These are phyloP conservation scores for Melinaea menophilus DNA, from an alignment of 2,888 invertebrate genomes.

Conservation along the genomic window DNA sequence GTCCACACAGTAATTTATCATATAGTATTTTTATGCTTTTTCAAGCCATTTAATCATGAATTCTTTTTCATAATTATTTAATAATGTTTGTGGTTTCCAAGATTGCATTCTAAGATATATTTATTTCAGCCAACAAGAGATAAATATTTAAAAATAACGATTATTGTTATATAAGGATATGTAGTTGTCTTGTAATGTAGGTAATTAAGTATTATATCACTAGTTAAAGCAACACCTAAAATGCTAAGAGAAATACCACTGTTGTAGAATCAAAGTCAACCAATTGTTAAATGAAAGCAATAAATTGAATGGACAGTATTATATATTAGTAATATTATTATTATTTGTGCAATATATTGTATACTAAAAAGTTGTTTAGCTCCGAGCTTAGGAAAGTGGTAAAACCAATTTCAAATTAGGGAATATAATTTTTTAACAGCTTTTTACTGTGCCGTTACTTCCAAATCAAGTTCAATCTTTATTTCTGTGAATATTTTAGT, in stretches of 20 bases:
- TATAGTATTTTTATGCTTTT: constrained; percentile 1
- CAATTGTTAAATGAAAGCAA: constrained; percentile 20
- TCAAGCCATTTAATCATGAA: constrained; percentile 2
- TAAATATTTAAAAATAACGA: too few relatives aligned
- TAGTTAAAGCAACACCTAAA: constrained; percentile 24
- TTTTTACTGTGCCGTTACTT: too few relatives aligned
- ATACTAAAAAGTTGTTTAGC: not conserved
- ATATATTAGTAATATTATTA: constrained; percentile 13
- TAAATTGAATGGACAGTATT: constrained; percentile 25
- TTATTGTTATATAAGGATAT: too few relatives aligned
- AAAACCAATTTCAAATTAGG: too few relatives aligned
- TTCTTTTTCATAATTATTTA: not conserved
- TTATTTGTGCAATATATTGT: constrained; percentile 20
- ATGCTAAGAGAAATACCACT: constrained; percentile 6
- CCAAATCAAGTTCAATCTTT: too few relatives aligned
- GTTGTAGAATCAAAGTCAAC: constrained; percentile 13
- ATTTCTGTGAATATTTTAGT: too few relatives aligned
- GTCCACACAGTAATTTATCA: constrained; percentile 51
- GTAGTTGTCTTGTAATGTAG: too few relatives aligned
- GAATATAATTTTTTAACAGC: too few relatives aligned
- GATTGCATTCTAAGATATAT: too few relatives aligned
- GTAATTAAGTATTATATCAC: constrained; percentile 14
- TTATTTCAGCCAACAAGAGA: too few relatives aligned
- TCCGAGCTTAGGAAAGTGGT: too few relatives aligned
- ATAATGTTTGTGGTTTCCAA: not conserved